Percentiles rank a stretch among this genome's conserved stretches.
Evolutionary conservation across 35 echinoderm and acorn worm genomes (phyloP).

Genomic region (Heliocidaris erythrogramma): DNA sequence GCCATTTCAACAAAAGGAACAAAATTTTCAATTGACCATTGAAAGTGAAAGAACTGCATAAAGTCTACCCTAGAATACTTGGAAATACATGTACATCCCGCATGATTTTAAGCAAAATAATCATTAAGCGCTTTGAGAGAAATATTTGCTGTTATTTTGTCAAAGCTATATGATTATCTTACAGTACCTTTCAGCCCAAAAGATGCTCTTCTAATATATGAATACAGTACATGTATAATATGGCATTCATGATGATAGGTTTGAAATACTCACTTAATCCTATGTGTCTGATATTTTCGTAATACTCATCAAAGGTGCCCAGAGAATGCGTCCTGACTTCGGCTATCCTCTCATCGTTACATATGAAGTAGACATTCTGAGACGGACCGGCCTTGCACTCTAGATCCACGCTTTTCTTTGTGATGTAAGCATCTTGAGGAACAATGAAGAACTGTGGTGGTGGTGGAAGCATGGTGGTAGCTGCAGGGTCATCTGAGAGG

Average conservation of each 20-base stretch:
- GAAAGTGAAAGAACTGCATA: too few relatives aligned
- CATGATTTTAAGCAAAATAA: too few relatives aligned
- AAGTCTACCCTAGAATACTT: too few relatives aligned
- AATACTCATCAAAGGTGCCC: background rate
- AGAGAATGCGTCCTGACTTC: background rate
- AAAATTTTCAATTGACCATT: background rate
- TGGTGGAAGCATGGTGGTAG: background rate
- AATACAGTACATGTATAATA: too few relatives aligned
- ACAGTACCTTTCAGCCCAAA: too few relatives aligned
- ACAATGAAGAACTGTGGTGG: background rate
- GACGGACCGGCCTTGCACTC: constrained; percentile 7
- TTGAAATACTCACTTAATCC: background rate
- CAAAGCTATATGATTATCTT: too few relatives aligned
- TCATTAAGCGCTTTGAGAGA: too few relatives aligned
- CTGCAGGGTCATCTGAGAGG: background rate
- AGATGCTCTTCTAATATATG: too few relatives aligned
- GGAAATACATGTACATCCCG: too few relatives aligned
- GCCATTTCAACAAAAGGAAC: background rate
- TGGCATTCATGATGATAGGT: too few relatives aligned
- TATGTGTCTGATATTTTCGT: background rate
- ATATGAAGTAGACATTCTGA: background rate
- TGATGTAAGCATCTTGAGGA: background rate
- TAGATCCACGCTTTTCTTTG: background rate
- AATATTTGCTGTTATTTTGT: too few relatives aligned
- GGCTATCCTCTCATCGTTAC: constrained; percentile 18